Evolutionary conservation across 2,113 vertebrate species (phyloP), one percentile per base, ranked within the genome.

Genomic region (Ornithorhynchus anatinus): DNA sequence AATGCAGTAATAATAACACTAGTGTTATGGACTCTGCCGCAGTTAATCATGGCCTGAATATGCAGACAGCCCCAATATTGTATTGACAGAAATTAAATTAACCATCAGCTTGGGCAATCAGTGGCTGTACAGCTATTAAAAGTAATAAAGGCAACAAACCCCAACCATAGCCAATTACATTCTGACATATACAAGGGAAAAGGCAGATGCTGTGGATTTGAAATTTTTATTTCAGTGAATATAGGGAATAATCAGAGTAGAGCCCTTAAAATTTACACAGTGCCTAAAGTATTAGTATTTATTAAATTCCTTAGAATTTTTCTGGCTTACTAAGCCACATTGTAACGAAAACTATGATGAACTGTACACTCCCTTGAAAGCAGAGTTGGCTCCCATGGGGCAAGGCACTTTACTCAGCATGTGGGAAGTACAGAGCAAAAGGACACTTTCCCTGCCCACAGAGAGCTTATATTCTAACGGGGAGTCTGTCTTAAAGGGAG

Each of bases 81-180:
- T 95, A 95, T 95, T 94, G 94, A 94, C 94, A 94, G 93, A 94
- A 94, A 95, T 94, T 94, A 95, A 94, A 95, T 95, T 94, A 95
- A 93, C 92, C 93, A 93, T 95, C 93, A 92, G 92, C 93, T 91
- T 83, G 91, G 91, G 92, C 92, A 93, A 94, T 94, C 92, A 94
- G 90, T 92, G 92, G 91, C 90, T 90, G 89, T 93, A 93, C 88
- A 91, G 92, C 93, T 93, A 94, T 95, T 95, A 94, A 93, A 94
- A 92, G 92, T 94, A 93, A 94, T 94, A 94, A 94, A 95, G 79
- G 90, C 92, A 93, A 89, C 89, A 93, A 95, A 92, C 91, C 87
- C 85, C 81, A 88, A 92, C 91, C 89, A 72, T 90, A 88, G 89
- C 90, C 92, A 94, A 93, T 94, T 94, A 94, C 31, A 76, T 92